These are phyloP conservation scores for Phlogophora meticulosa DNA, from an alignment of 2,888 invertebrate genomes.

Conservation along the genomic window DNA sequence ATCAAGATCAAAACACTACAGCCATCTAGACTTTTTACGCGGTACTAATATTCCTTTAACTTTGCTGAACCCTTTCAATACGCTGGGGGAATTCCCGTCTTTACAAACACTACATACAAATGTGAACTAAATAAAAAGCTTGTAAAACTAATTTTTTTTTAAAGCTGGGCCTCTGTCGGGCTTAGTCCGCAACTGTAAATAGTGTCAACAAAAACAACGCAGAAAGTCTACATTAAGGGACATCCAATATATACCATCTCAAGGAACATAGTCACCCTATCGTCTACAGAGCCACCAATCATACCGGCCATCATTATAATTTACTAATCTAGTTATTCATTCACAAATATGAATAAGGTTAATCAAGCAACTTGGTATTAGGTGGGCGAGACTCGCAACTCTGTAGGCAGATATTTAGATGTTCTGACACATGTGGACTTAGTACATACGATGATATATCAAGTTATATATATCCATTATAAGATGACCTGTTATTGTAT, in stretches of 20 bases:
- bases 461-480: not conserved
- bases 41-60: too few relatives aligned
- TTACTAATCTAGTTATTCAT: constrained; percentile 69
- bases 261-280: constrained; percentile 48
- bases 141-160: too few relatives aligned
- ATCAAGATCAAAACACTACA: too few relatives aligned
- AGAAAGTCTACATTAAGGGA: not conserved
- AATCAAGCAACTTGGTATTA: constrained; percentile 86
- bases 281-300: constrained; percentile 83
- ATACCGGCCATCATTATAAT: constrained; percentile 65
- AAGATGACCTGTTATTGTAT: constrained; percentile 4
- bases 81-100: too few relatives aligned
- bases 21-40: too few relatives aligned
- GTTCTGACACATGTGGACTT: constrained; percentile 56
- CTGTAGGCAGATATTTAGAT: constrained; percentile 76
- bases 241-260: constrained; percentile 28
- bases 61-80: too few relatives aligned
- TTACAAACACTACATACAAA: too few relatives aligned
- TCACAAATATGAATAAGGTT: constrained; percentile 78
- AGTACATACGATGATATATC: constrained; percentile 2
- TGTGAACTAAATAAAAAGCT: too few relatives aligned
- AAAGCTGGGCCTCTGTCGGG: too few relatives aligned
- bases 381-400: constrained; percentile 85
- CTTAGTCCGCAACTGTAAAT: too few relatives aligned
- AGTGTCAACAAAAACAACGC: not conserved